Percentiles rank a stretch among this genome's conserved stretches.
These are phyloP conservation scores for Callipepla californica DNA, from an alignment of 2,113 vertebrate genomes.

Conservation along the genomic window DNA sequence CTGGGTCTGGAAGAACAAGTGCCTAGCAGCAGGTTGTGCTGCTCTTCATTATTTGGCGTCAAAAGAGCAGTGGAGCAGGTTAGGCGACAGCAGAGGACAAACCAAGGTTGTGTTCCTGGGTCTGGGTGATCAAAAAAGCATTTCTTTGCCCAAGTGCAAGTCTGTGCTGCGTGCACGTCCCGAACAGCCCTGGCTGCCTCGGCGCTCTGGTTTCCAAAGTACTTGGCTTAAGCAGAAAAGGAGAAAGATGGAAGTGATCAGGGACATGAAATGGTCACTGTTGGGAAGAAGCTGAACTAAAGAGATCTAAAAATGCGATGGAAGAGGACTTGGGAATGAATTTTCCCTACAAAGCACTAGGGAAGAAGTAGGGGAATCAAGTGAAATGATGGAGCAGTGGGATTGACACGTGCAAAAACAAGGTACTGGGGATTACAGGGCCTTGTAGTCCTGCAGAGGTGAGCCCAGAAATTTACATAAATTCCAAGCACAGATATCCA, in stretches of 20 bases:
- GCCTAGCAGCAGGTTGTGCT: background rate
- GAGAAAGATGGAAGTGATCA: background rate
- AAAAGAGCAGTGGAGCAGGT: background rate
- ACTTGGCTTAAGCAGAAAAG: background rate
- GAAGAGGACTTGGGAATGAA: background rate
- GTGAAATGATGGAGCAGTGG: background rate
- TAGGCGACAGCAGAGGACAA: background rate
- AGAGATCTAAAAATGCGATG: background rate
- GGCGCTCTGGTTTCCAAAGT: background rate
- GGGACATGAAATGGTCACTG: background rate
- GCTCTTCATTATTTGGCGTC: background rate
- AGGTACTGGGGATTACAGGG: background rate
- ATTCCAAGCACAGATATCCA: background rate
- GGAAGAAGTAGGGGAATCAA: background rate
- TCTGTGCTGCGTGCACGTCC: accelerated
- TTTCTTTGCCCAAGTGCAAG: background rate
- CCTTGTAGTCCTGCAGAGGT: background rate
- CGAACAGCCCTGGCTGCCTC: background rate
- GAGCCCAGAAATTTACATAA: background rate
- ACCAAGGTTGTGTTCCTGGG: background rate
- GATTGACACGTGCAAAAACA: accelerated
- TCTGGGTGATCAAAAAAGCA: background rate
- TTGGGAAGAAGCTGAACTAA: background rate
- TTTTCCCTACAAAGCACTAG: background rate
- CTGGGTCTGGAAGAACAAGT: background rate